Base-by-base conservation (phyloP, 2,888 invertebrate genomes). In the Andrena fulva region DNA sequence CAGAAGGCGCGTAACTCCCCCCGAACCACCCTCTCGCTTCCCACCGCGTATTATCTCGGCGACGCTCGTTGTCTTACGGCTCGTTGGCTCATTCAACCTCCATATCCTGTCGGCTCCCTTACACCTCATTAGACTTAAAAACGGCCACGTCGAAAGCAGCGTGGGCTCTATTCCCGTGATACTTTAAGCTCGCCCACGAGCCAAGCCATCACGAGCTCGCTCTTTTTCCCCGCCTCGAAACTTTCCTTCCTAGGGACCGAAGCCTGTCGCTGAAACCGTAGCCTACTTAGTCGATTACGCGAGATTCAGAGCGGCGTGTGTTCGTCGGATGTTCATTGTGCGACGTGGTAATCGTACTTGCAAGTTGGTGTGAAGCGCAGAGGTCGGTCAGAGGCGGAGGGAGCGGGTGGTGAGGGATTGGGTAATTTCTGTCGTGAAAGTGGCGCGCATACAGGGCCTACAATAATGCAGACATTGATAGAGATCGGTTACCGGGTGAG, bases 381-480 rank as follows among this genome's bases (percentile, higher is more conserved):
- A 54, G 48, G 72, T 60, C 54, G 64, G 20, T 8, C n/a, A 8
- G 20, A 1, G 60, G 59, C 60, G 33, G 66, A 42, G 69, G 20
- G 70, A 75, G 71, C 71, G 80, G 50, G 54, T 52, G 60, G 66
- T 64, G 75, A 80, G 82, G 80, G 84, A 86, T 88, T 81, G 79
- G 86, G 82, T 83, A 85, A 85, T 88, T 82, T 80, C 80, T 83
- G 82, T 83, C 63, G 69, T 60, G 77, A 79, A 78, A 77, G 80
- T 79, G 84, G 71, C 63, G 67, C 63, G 69, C 75, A 66, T 77
- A 77, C 68, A 76, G 73, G 75, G 73, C 48, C 50, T 16, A 24
- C 60, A 10, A 72, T 80, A 85, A 87, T 62, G 69, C 64, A 79
- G 85, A 76, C 86, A 80, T 88, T 85, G 89, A 89, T 89, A 85